Evolutionary conservation across 2,888 invertebrate species (phyloP).

Genomic region (Leucophenga maculata): DNA sequence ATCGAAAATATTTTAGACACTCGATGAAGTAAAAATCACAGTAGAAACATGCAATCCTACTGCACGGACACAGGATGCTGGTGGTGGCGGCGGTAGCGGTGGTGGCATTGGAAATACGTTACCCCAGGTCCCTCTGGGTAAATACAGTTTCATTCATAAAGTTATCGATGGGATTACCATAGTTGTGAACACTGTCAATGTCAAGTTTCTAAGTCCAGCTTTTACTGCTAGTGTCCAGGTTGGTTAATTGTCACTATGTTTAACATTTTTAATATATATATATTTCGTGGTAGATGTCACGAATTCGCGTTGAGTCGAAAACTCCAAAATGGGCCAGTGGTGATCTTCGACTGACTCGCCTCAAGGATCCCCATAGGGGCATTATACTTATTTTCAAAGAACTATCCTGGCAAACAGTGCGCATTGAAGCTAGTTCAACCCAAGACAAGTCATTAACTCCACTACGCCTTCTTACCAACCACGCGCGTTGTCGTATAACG

Average conservation of each 20-base stretch:
- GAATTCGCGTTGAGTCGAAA: conserved; percentile 94
- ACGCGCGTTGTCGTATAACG: conserved; percentile 93
- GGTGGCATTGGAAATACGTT: conserved; percentile 70
- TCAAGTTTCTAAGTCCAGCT: conserved; percentile 94
- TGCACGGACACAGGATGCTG: conserved; percentile 75
- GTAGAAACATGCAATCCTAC: conserved; percentile 91
- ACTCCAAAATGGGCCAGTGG: conserved; percentile 91
- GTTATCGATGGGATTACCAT: conserved; percentile 98
- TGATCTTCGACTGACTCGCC: conserved; percentile 91
- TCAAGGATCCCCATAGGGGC: conserved; percentile 90
- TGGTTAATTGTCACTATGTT: conserved; percentile 28
- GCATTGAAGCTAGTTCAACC: conserved; percentile 93
- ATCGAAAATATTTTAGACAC: conserved; percentile 60
- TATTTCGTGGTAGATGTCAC: conserved; percentile 80
- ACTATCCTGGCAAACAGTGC: conserved; percentile 96
- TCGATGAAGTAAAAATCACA: conserved; percentile 94
- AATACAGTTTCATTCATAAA: conserved; percentile 91
- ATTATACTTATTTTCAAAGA: conserved; percentile 97
- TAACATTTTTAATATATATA: background rate
- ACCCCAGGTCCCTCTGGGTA: conserved; percentile 76
- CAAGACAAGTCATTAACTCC: conserved; percentile 87
- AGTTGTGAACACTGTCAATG: conserved; percentile 93
- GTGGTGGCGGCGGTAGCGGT: conserved; percentile 55
- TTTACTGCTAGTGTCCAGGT: conserved; percentile 98
- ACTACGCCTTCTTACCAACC: conserved; percentile 91